Evolutionary conservation across 1,140 invertebrate species (phyloP).

Genomic region (Melanaphis sacchari): DNA sequence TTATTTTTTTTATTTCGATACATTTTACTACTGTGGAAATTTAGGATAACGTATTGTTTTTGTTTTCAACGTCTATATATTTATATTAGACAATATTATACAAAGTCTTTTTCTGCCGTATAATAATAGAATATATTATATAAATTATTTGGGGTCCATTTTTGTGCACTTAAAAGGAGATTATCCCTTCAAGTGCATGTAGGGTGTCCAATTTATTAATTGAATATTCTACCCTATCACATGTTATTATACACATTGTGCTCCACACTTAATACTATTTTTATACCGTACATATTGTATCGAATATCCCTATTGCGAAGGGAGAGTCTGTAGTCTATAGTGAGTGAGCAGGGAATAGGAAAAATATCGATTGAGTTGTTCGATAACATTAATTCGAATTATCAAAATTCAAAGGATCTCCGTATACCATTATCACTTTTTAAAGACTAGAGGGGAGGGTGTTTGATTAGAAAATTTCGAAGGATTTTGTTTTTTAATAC

Average conservation of each 20-base stretch:
- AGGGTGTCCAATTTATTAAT: slow-evolving; percentile 47
- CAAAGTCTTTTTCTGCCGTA: neutral
- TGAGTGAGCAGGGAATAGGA: neutral
- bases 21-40: neutral
- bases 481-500: neutral
- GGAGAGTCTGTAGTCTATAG: neutral
- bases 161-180: slow-evolving; percentile 45
- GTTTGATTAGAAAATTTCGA: neutral
- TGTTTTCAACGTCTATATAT: neutral
- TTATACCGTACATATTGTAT: neutral
- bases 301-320: neutral
- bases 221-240: slow-evolving; percentile 35
- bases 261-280: slow-evolving; percentile 6
- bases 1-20: no score
- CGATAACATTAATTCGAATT: neutral
- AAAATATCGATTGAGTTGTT: slow-evolving; percentile 33
- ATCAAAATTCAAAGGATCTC: neutral
- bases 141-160: slow-evolving; percentile 1
- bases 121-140: neutral
- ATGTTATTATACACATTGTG: neutral
- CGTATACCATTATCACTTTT: neutral
- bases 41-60: neutral
- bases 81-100: neutral
- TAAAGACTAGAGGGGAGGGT: neutral
- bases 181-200: slow-evolving; percentile 43